These are phyloP conservation scores for Vollenhovia emeryi DNA, from an alignment of 1,140 invertebrate species.

Conservation along the genomic window DNA sequence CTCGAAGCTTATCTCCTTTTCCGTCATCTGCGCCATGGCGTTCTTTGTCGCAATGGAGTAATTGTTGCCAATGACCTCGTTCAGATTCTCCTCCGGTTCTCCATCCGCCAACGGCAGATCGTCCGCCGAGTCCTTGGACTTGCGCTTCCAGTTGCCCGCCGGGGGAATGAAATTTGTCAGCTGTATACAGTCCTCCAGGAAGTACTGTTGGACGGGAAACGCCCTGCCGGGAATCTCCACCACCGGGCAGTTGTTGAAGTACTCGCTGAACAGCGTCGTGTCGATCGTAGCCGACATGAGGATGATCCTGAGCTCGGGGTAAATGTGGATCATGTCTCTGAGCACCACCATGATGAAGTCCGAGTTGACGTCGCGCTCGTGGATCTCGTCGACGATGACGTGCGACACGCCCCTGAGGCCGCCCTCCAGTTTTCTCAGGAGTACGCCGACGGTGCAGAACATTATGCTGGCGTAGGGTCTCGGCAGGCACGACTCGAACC, in stretches of 20 bases:
- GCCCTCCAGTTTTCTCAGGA: constrained; percentile 95
- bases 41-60: constrained; percentile 87
- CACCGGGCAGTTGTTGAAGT: constrained; percentile 96
- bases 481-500: constrained; percentile 95
- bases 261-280: constrained; percentile 94
- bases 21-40: constrained; percentile 91
- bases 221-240: constrained; percentile 92
- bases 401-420: constrained; percentile 95
- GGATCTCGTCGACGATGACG: constrained; percentile 98
- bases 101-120: constrained; percentile 88
- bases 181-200: constrained; percentile 95
- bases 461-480: constrained; percentile 96
- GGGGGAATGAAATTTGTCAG: constrained; percentile 93
- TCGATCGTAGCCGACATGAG: constrained; percentile 99
- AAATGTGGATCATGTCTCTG: constrained; percentile 95
- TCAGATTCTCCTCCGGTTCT: constrained; percentile 92
- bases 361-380: constrained; percentile 98
- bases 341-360: constrained; percentile 98
- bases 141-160: constrained; percentile 89
- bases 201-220: constrained; percentile 94
- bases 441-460: constrained; percentile 97
- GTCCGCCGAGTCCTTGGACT: constrained; percentile 88
- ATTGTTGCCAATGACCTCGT: constrained; percentile 86
- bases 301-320: constrained; percentile 95
- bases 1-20: constrained; percentile 97